Percentiles rank a stretch among this genome's conserved stretches.
phyloP scores from a whole-genome alignment of 2,888 invertebrate species.

The Drosophila leonis region DNA sequence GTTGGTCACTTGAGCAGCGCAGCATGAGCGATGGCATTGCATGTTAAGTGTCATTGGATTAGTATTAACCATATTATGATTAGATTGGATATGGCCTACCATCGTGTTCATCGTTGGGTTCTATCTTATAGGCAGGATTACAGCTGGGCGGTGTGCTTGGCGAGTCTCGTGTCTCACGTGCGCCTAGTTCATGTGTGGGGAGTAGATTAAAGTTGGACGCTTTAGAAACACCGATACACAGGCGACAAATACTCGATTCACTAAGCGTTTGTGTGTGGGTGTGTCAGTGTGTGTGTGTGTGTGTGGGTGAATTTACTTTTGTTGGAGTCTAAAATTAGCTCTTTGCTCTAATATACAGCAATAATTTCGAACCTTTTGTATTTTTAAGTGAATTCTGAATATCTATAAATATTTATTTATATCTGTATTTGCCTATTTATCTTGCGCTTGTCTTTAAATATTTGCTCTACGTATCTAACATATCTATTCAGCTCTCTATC shows the following conservation, averaged over 20 bases:
- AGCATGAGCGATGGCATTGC: neutral
- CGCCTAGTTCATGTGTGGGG: constrained; percentile 69
- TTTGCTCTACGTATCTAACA: too few relatives aligned
- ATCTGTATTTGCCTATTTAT: neutral
- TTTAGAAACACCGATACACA: constrained; percentile 3
- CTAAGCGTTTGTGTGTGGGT: neutral
- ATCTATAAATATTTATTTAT: neutral
- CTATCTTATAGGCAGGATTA: constrained; percentile 85
- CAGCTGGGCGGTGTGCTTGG: constrained; percentile 85
- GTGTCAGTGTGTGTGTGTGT: constrained; percentile 4
- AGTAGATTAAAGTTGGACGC: constrained; percentile 13
- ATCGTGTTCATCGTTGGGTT: constrained; percentile 83
- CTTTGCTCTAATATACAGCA: neutral
- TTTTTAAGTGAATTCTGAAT: neutral
- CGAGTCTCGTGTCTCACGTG: constrained; percentile 84
- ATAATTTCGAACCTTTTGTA: neutral
- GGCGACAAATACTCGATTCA: neutral
- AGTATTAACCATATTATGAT: neutral
- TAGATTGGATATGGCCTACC: constrained; percentile 64
- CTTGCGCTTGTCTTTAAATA: too few relatives aligned
- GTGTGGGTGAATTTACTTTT: neutral
- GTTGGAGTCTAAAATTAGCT: neutral
- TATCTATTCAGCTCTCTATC: neutral
- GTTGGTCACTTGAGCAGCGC: constrained; percentile 46
- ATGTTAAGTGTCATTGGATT: neutral